Base-by-base conservation (phyloP, 2,113 vertebrate genomes). In the Echinops telfairi region DNA sequence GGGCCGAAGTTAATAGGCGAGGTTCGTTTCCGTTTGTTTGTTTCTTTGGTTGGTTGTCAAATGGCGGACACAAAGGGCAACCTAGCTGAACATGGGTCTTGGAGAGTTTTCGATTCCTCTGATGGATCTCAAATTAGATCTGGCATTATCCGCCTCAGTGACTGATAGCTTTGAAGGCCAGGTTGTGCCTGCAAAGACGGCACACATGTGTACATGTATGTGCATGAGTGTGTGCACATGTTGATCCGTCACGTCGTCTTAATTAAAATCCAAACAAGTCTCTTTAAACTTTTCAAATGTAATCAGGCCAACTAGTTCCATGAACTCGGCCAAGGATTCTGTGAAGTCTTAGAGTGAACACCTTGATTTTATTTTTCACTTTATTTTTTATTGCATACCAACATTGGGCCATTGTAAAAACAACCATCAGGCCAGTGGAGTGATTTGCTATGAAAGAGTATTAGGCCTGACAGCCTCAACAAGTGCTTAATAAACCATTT, bases 351-450 rank as follows among this genome's bases (percentile, higher is more conserved):
- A 33, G 71, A 75, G 84, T 92, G 93, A 90, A 95, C 94, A 95
- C 92, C 92, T 95, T 91, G 84, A 95, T 93, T 90, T 95, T 70
- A 20, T 70, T 33, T 71, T 10, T 66, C 25, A 66, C 17, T 68
- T 68, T 68, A 68, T 62, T 62, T 4, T 58, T 70, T 91, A 95
- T 96, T 97, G 93, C 77, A 92, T 92, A 96, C 0, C n/a, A 93
- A 90, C 94, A 90, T 90, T 88, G 93, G 96, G 92, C 86, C 94
- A 96, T 66, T 93, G 97, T 92, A 93, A 98, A 96, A 86, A 86
- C 94, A 97, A 97, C 86, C 91, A 97, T 94, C 31, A 89, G 95
- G 80, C 64, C 58, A 79, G 47, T 66, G 16, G 19, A 33, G 17
- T 36, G 27, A 92, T 57, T 64, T 90, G 79, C 25, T 33, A 38